Base-by-base conservation (phyloP, 2,888 invertebrate genomes). In the Chaetogeoica ovagalla region DNA sequence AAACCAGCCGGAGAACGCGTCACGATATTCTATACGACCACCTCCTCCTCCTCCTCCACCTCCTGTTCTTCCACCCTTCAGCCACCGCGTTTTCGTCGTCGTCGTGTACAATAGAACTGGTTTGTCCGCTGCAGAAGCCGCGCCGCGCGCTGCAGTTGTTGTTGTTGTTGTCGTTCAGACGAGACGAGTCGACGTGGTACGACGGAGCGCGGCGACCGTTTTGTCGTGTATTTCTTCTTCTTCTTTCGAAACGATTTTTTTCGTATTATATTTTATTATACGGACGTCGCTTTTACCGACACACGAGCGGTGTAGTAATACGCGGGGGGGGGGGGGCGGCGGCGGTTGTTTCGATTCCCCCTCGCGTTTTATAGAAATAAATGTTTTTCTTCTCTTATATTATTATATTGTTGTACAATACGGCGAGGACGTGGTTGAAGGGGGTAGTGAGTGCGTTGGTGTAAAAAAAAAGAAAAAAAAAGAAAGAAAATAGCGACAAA, bases 1-100 rank as follows among this genome's bases (percentile, higher is more conserved):
- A 74, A 66, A 65, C 74, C 74, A 74, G n/a, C 75, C 59, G 75
- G 68, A 79, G 62, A 71, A 79, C 79, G 60, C 71, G 79, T 79
- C 79, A 79, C 79, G 79, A 71, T 30, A 30, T 63, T 69, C 55
- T 77, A 48, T 48, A 48, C 2, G 30, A 30, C 2, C 2, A 30
- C 30, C 30, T 30, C 52, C 69, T 37, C 59, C 23, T n/a, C 52
- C 55, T 55, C 62, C 37, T 2, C 62, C 11, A 4, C 30, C 30
- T 1, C 52, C 69, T 37, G 43, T 23, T 55, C 62, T 37, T 2
- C 62, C 11, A 4, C 30, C 30, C n/a, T n/a, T 1, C 52, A 62
- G 30, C 30, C 30, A 4, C 30, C 30, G 30, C 63, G 2, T n/a
- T 5, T 57, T 4, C 30, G 55, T 57, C 63, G 39, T n/a, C 55